These are phyloP conservation scores for Pagetopsis macropterus DNA, from an alignment of 2,797 vertebrate genomes.

Conservation along the genomic window DNA sequence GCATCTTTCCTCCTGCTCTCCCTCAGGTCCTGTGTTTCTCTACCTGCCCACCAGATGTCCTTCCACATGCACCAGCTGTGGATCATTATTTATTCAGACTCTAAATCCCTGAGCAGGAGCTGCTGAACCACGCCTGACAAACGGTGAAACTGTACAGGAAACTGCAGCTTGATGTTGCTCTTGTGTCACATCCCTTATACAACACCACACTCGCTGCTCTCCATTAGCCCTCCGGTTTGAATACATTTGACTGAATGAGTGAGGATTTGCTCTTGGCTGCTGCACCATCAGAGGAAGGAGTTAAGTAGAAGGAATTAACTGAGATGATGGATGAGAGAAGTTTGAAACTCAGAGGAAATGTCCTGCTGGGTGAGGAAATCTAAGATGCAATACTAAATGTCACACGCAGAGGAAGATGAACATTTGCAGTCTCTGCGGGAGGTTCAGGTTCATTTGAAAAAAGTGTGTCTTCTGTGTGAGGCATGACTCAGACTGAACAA, in stretches of 20 bases:
- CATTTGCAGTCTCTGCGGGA: slow-evolving; percentile 54
- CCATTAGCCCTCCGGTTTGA: slow-evolving; percentile 8
- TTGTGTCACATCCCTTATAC: slow-evolving; percentile 1
- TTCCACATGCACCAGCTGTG: slow-evolving; percentile 55
- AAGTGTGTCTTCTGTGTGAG: slow-evolving; percentile 22
- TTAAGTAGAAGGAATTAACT: background rate
- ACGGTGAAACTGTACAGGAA: too few relatives aligned
- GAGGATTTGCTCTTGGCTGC: background rate
- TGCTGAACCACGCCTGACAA: background rate
- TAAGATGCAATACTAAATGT: slow-evolving; percentile 47
- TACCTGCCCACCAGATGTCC: slow-evolving; percentile 67
- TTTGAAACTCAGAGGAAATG: background rate
- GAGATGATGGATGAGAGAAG: background rate
- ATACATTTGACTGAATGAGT: background rate
- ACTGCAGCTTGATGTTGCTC: background rate
- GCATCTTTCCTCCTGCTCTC: slow-evolving; percentile 18
- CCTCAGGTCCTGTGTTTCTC: slow-evolving; percentile 47
- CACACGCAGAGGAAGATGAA: slow-evolving; percentile 26
- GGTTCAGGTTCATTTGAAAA: slow-evolving; percentile 39
- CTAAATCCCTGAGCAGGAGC: slow-evolving; percentile 7
- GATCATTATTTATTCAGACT: slow-evolving; percentile 52
- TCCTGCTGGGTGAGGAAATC: slow-evolving; percentile 11
- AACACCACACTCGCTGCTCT: slow-evolving; percentile 5
- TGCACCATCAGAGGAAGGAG: background rate
- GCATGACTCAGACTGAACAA: slow-evolving; percentile 16